phyloP scores from a whole-genome alignment of 2,888 invertebrate species.

The Spialia ferax region DNA sequence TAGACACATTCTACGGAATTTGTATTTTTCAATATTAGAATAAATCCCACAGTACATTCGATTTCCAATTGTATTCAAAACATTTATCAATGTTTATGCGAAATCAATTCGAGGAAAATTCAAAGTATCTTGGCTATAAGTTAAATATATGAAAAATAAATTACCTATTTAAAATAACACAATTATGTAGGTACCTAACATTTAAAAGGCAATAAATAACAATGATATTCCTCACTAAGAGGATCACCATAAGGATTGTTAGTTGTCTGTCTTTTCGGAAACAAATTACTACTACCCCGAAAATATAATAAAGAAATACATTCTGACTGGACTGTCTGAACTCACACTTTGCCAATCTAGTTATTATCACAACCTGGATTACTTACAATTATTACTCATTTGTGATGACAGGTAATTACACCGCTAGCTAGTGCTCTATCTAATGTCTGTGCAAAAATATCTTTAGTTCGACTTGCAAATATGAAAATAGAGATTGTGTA shows the following conservation, averaged over 20 bases:
- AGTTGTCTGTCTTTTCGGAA: not conserved
- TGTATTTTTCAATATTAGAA: not conserved
- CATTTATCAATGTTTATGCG: too few species aligned
- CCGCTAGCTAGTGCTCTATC: conserved; percentile 65
- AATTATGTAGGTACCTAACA: not conserved
- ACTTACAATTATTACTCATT: conserved; percentile 35
- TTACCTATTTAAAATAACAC: too few species aligned
- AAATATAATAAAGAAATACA: not conserved
- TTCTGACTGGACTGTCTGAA: not conserved
- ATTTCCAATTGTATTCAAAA: too few species aligned
- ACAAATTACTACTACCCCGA: not conserved
- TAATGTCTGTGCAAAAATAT: conserved; percentile 81
- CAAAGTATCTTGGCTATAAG: too few species aligned
- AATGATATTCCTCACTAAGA: not conserved
- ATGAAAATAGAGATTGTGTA: conserved; percentile 75
- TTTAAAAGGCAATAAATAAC: not conserved
- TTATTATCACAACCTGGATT: conserved; percentile 36
- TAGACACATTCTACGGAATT: not conserved
- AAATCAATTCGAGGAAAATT: too few species aligned
- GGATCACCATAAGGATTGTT: not conserved
- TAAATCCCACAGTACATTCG: not conserved
- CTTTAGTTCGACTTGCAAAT: conserved; percentile 64
- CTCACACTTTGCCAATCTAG: conserved; percentile 28
- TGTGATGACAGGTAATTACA: conserved; percentile 28
- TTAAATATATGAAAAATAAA: too few species aligned